These are phyloP conservation scores for Nemapogon koenigi DNA, from an alignment of 2,888 invertebrate species.

Conservation along the genomic window DNA sequence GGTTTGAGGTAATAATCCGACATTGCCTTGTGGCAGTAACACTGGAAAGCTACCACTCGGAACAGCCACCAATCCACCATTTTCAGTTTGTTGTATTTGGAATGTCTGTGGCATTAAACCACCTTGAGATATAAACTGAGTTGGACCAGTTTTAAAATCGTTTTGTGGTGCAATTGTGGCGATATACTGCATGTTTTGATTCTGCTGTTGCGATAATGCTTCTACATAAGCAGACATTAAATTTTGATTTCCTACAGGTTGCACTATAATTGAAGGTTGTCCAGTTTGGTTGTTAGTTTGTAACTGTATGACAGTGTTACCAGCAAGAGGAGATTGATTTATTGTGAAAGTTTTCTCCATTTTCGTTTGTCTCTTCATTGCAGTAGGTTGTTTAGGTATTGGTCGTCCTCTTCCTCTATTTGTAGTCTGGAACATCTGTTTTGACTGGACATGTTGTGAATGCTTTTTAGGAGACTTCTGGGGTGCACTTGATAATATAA, in stretches of 20 bases:
- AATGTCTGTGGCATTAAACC: constrained; percentile 65
- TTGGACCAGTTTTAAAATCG: constrained; percentile 60
- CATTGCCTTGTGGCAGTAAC: constrained; percentile 55
- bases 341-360: constrained; percentile 53
- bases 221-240: constrained; percentile 72
- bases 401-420: constrained; percentile 50
- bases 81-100: constrained; percentile 67
- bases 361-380: constrained; percentile 55
- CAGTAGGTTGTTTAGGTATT: constrained; percentile 51
- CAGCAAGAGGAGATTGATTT: constrained; percentile 50
- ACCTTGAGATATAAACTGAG: constrained; percentile 63
- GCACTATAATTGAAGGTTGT: constrained; percentile 72
- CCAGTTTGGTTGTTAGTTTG: constrained; percentile 62
- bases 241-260: constrained; percentile 67
- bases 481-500: constrained; percentile 41
- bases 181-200: constrained; percentile 79
- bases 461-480: constrained; percentile 60
- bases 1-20: constrained; percentile 55
- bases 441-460: constrained; percentile 50
- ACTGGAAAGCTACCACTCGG: constrained; percentile 68
- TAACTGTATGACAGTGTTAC: constrained; percentile 62
- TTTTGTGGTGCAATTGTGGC: constrained; percentile 71
- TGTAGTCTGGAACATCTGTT: constrained; percentile 53
- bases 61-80: constrained; percentile 65
- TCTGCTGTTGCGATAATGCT: constrained; percentile 71